Conservation (phyloP, 2,888 invertebrate species). For the Agriopis marginaria region DNA sequence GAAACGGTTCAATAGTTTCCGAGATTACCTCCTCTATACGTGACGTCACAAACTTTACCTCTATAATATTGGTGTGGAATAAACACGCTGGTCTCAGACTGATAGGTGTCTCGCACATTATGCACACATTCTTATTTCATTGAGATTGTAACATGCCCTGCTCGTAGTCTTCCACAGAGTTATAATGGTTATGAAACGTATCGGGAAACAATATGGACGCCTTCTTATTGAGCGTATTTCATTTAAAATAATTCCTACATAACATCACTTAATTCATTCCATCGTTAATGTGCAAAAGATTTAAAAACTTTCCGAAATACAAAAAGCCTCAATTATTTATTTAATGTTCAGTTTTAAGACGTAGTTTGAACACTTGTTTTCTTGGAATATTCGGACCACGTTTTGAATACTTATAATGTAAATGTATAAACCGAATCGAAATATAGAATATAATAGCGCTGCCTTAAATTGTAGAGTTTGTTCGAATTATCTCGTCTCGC, state of each 20-base stretch:
- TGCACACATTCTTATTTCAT: neutral
- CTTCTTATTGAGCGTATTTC: neutral
- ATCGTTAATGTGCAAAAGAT: no score
- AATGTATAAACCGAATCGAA: conserved; percentile 42
- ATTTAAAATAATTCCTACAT: neutral
- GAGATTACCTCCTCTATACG: no score
- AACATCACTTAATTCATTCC: neutral
- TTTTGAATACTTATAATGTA: conserved; percentile 28
- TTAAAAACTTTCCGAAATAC: no score
- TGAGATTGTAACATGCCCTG: neutral
- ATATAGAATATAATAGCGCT: conserved; percentile 41
- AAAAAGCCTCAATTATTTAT: neutral
- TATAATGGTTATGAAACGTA: no score
- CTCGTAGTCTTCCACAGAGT: neutral
- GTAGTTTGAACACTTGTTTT: conserved; percentile 11
- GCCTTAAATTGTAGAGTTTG: conserved; percentile 40
- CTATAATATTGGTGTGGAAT: no score
- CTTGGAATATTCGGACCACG: conserved; percentile 25
- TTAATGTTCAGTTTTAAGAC: neutral
- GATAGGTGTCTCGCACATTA: neutral
- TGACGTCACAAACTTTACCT: no score
- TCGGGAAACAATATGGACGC: no score
- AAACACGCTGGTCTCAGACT: neutral
- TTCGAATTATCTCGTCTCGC: conserved; percentile 3
- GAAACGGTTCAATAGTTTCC: no score